phyloP scores from a whole-genome alignment of 37 sponge, comb jelly and placozoan species.

The Theonella swinhoei region DNA sequence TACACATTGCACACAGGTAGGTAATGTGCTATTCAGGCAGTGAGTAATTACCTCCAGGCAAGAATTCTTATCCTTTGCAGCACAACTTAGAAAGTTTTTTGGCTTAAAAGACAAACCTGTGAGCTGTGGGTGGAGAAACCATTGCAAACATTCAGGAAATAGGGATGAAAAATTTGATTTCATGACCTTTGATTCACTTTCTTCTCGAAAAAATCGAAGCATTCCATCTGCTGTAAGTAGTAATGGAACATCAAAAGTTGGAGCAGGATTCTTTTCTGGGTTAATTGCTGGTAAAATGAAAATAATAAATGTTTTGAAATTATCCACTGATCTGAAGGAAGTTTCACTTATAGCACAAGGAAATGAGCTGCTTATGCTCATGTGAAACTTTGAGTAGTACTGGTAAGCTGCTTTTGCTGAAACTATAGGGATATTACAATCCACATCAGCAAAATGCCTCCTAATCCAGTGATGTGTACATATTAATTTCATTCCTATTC shows the following conservation, averaged over 20 bases:
- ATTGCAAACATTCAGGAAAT: background rate
- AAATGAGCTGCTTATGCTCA: background rate
- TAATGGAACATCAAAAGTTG: conserved; percentile 30
- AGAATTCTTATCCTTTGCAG: background rate
- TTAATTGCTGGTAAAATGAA: background rate
- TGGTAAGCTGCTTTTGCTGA: conserved; percentile 17
- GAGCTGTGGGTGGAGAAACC: conserved; percentile 41
- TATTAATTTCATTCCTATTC: conserved; percentile 51
- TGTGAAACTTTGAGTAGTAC: conserved; percentile 22
- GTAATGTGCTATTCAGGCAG: background rate
- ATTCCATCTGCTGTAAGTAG: conserved; percentile 58
- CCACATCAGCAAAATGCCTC: conserved; percentile 17
- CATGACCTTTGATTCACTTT: conserved; percentile 9
- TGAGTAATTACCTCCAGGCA: background rate
- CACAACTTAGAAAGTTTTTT: background rate
- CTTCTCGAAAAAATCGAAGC: conserved; percentile 21
- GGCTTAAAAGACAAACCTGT: background rate
- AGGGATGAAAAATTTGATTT: conserved; percentile 9
- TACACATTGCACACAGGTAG: background rate
- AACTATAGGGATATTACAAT: background rate
- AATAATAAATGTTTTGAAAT: conserved; percentile 16
- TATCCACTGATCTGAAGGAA: background rate
- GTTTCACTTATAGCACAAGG: conserved; percentile 13
- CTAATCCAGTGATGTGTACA: conserved; percentile 10
- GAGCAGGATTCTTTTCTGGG: background rate